Percentiles rank a stretch among this genome's conserved stretches.
phyloP scores from a whole-genome alignment of 1,140 invertebrate genomes.

The Agrypnia vestita region DNA sequence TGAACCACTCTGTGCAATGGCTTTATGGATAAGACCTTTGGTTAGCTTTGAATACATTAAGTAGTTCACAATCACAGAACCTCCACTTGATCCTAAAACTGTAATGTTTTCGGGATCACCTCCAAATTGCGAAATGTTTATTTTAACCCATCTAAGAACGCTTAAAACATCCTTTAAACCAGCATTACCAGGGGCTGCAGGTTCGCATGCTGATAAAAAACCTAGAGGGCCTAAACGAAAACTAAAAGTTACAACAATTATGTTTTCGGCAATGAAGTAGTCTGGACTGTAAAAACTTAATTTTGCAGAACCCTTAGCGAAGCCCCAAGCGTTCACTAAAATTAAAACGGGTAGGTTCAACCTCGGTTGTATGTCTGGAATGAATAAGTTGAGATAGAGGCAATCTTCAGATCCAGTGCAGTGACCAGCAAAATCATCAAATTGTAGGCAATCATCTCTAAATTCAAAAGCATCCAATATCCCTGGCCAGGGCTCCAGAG shows the following conservation, averaged over 20 bases:
- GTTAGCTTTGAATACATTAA: conserved; percentile 4
- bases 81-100: conserved; percentile 13
- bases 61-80: conserved; percentile 13
- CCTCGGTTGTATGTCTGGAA: no score
- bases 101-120: conserved; percentile 34
- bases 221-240: conserved; percentile 26
- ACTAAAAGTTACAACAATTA: conserved; percentile 11
- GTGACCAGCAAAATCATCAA: no score
- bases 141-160: conserved; percentile 14
- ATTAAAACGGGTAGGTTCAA: no score
- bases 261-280: conserved; percentile 19
- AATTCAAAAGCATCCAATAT: no score
- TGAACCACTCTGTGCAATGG: conserved; percentile 42
- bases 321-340: no score
- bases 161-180: conserved; percentile 18
- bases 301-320: no score
- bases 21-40: conserved; percentile 21
- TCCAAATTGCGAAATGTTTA: conserved; percentile 23
- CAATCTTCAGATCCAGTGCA: no score
- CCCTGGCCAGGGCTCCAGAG: no score
- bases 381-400: no score
- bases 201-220: conserved; percentile 31
- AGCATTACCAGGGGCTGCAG: conserved; percentile 11
- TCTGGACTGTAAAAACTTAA: no score
- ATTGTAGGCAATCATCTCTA: no score